Evolutionary conservation across 2,888 invertebrate species (phyloP).

Genomic region (Drosophila anomalata): DNA sequence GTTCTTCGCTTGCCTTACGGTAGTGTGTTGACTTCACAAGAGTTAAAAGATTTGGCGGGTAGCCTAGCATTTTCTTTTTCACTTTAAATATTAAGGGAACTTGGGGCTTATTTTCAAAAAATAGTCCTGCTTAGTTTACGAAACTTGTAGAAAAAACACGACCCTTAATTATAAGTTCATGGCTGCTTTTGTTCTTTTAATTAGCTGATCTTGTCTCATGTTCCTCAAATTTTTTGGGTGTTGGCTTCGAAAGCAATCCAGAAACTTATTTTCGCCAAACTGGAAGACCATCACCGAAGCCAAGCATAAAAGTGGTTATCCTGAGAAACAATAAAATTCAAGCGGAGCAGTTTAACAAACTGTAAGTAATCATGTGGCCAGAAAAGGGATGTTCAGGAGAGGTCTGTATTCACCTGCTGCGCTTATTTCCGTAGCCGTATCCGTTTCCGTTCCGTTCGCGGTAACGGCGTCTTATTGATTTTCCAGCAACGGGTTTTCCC

Average conservation of each 20-base stretch:
- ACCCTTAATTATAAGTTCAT: conserved; percentile 17
- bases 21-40: conserved; percentile 2
- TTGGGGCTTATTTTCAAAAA: too few relatives aligned
- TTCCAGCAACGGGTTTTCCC: conserved; percentile 13
- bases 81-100: too few relatives aligned
- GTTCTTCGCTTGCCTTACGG: conserved; percentile 2
- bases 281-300: conserved; percentile 1
- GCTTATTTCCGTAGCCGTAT: conserved; percentile 66
- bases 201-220: conserved; percentile 16
- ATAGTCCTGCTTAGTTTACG: not conserved
- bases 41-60: not conserved
- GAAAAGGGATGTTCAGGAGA: not conserved
- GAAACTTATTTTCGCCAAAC: not conserved
- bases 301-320: conserved; percentile 20
- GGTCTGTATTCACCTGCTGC: conserved; percentile 57
- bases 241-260: not conserved
- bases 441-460: conserved; percentile 27
- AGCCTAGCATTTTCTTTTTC: not conserved
- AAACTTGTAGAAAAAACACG: not conserved
- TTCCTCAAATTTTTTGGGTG: not conserved
- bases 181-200: conserved; percentile 16
- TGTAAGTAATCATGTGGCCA: conserved; percentile 33
- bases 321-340: conserved; percentile 14
- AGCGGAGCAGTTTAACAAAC: conserved; percentile 22
- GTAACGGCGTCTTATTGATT: conserved; percentile 42